Evolutionary conservation across 1,140 invertebrate genomes (phyloP), one percentile per base, ranked within the genome.

Genomic region (Phthorimaea operculella): DNA sequence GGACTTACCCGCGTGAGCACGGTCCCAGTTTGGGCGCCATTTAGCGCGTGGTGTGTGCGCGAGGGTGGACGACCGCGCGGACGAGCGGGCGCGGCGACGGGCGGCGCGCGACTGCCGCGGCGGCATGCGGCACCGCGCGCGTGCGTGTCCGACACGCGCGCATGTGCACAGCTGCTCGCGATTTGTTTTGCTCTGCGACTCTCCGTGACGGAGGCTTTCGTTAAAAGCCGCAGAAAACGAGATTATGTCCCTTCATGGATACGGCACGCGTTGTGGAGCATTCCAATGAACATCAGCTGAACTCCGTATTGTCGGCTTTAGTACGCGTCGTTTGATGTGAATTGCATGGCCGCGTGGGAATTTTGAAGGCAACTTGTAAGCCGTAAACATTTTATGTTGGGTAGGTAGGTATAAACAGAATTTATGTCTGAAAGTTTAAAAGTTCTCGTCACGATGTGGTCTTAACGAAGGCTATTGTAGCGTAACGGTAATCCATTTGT

Each of bases 21-120:
- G 62, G 70, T 72, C 69, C 78, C 68, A 61, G 60, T 79, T 72
- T 78, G 71, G 73, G 78, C 78, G 76, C 76, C 80, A 83, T 83
- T 78, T 72, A 72, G 70, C 72, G 73, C 76, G 75, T 76, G 73
- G 58, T 72, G 62, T 47, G 21, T 58, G 55, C 69, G 67, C 67
- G 59, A 12, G 28, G 44, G n/a, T 36, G 17, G 21, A 14, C 48
- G 48, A 45, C 17, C 48, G 58, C 61, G 60, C 49, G 59, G 59
- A 48, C 51, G 55, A 66, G 48, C 63, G 62, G 45, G 54, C 69
- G 68, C 75, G 68, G 65, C 69, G 59, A 66, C 67, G 72, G 69
- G 53, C 70, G 64, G 68, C 76, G 74, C 71, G 70, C 78, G 72
- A 83, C 77, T 83, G 68, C 72, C 70, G 73, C 66, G 61, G 49